A percentile compares a stretch with the other conserved stretches of the same genome.
phyloP scores from a whole-genome alignment of 1,140 invertebrate genomes.

The Aphis gossypii region DNA sequence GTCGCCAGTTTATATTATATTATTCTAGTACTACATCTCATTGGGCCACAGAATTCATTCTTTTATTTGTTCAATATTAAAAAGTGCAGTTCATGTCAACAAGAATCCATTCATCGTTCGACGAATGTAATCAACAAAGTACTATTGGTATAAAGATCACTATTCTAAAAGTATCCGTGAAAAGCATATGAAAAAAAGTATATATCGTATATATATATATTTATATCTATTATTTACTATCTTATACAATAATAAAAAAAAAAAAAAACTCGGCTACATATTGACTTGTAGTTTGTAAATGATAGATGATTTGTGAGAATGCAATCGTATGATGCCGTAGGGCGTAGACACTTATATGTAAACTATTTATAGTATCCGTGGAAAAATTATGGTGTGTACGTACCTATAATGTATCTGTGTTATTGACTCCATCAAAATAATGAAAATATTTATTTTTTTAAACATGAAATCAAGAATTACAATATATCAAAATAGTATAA shows the following conservation, averaged over 20 bases:
- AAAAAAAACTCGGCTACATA: neutral
- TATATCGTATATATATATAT: neutral
- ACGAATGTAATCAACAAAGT: constrained; percentile 30
- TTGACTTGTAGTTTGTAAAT: neutral
- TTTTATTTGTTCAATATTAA: neutral
- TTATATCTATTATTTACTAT: neutral
- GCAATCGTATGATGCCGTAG: neutral
- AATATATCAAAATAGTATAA: no score
- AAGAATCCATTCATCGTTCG: neutral
- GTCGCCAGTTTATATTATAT: neutral
- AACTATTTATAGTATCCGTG: neutral
- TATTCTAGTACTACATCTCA: neutral
- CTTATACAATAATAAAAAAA: neutral
- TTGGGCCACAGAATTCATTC: neutral
- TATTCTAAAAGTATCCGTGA: neutral
- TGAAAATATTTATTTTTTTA: no score
- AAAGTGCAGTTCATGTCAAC: neutral
- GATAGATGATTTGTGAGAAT: neutral
- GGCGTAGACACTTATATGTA: neutral
- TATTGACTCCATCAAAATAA: no score
- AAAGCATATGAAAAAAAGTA: neutral
- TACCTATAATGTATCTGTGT: no score
- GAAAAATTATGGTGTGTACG: neutral
- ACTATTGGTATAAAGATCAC: neutral
- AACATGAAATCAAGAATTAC: no score